phyloP scores from a whole-genome alignment of 2,888 invertebrate genomes.

The Microctonus aethiopoides region DNA sequence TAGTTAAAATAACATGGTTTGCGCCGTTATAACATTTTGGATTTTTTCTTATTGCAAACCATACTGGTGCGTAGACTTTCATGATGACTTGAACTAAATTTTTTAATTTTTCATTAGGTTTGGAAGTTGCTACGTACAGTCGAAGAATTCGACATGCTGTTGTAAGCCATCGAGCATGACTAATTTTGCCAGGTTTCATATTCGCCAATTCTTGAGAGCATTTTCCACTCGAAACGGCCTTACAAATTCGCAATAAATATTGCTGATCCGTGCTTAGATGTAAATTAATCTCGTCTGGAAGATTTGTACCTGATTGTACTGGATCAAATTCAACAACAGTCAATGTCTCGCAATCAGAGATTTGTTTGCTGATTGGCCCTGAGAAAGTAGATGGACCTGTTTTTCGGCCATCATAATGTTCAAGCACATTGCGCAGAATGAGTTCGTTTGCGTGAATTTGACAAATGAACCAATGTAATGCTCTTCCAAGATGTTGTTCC shows the following conservation, averaged over 20 bases:
- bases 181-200: slow-evolving; percentile 4
- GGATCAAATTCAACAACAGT: neutral
- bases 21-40: no score
- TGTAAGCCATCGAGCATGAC: slow-evolving; percentile 6
- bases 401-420: slow-evolving; percentile 3
- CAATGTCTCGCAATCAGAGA: neutral
- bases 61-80: slow-evolving; percentile 36
- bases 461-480: slow-evolving; percentile 13
- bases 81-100: slow-evolving; percentile 23
- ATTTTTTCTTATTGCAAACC: slow-evolving; percentile 41
- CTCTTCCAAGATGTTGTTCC: neutral
- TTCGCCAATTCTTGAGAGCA: slow-evolving; percentile 3
- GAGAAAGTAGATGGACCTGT: neutral
- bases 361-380: neutral
- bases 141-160: slow-evolving; percentile 14
- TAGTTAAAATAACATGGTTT: no score
- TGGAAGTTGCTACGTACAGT: slow-evolving; percentile 1
- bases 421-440: neutral
- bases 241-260: slow-evolving; percentile 20
- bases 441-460: slow-evolving; percentile 13
- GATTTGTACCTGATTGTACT: no score
- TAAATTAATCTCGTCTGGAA: neutral
- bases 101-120: neutral
- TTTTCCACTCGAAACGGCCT: neutral
- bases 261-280: slow-evolving; percentile 26